Conservation (phyloP, 2,113 vertebrate species). For the Murina feae region DNA sequence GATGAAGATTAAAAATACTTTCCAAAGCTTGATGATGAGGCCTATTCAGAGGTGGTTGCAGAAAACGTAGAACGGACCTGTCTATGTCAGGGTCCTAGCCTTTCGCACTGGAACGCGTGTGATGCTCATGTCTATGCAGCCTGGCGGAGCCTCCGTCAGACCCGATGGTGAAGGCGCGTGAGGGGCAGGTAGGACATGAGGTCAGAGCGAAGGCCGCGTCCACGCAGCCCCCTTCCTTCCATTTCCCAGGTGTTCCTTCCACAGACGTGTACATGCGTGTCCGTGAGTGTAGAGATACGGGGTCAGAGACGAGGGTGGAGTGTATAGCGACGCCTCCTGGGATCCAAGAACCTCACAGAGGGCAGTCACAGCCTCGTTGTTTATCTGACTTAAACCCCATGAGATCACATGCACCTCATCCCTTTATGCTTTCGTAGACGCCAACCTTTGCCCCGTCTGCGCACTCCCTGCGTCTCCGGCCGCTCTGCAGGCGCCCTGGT, state of each 20-base stretch:
- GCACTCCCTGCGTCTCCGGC: not conserved
- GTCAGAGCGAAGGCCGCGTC: not conserved
- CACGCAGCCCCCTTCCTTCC: not conserved
- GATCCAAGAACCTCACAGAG: accelerated
- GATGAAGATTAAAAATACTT: not conserved
- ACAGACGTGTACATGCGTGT: too few species aligned
- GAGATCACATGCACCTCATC: too few species aligned
- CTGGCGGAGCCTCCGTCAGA: not conserved
- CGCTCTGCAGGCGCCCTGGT: not conserved
- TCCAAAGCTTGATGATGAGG: not conserved
- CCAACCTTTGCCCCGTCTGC: not conserved
- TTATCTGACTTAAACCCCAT: not conserved
- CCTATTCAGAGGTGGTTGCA: not conserved
- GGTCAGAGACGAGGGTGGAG: too few species aligned
- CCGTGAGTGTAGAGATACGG: too few species aligned
- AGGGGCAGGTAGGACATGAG: not conserved
- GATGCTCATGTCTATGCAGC: not conserved
- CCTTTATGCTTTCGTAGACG: too few species aligned
- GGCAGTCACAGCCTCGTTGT: not conserved
- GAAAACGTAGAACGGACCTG: not conserved
- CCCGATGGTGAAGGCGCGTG: not conserved
- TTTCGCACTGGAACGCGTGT: not conserved
- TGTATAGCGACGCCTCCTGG: not conserved
- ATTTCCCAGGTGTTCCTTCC: not conserved
- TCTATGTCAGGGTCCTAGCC: not conserved